Evolutionary conservation across 2,113 vertebrate species (phyloP).

Genomic region (Phrynocephalus versicolor): DNA sequence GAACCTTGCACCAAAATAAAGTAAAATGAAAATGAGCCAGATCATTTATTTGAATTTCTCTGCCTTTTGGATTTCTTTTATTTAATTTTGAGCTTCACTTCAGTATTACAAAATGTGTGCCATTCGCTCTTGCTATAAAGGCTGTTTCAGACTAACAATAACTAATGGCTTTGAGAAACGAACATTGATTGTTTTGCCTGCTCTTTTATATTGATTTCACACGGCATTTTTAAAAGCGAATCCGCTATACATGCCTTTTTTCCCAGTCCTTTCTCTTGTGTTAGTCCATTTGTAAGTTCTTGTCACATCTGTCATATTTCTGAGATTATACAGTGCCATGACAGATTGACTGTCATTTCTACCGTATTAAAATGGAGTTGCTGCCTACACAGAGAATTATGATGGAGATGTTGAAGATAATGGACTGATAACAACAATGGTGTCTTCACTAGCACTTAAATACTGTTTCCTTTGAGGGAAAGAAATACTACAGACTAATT

Average conservation of each 20-base stretch:
- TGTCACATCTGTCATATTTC: background rate
- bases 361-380: slow-evolving; percentile 25
- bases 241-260: background rate
- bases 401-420: slow-evolving; percentile 30
- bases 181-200: background rate
- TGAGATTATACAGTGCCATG: background rate
- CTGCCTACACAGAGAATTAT: background rate
- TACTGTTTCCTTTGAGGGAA: slow-evolving; percentile 7
- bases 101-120: background rate
- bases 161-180: background rate
- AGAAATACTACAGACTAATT: slow-evolving; percentile 29
- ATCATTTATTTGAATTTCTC: slow-evolving; percentile 23
- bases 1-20: background rate
- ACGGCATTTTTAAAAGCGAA: background rate
- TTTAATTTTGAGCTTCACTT: background rate
- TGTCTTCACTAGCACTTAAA: background rate
- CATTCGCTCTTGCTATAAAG: background rate
- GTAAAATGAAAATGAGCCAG: slow-evolving; percentile 1
- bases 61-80: background rate
- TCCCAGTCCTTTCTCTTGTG: background rate
- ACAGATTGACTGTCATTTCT: slow-evolving; percentile 14
- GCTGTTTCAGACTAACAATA: background rate
- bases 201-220: background rate
- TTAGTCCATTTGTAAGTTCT: background rate
- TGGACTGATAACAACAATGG: slow-evolving; percentile 17